Evolutionary conservation across 2,888 invertebrate genomes (phyloP).

Genomic region (Eilema caniola): DNA sequence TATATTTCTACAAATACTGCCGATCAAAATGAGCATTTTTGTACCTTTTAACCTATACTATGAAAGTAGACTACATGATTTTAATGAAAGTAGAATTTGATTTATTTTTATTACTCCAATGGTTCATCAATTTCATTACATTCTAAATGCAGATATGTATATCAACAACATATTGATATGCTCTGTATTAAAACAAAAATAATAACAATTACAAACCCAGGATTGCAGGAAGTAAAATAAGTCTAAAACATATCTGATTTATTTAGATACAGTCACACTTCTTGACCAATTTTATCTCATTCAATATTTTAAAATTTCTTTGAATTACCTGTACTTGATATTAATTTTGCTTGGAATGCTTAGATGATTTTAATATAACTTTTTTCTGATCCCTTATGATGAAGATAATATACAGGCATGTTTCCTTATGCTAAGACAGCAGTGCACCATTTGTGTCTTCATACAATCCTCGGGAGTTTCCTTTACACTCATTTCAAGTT

Average conservation of each 20-base stretch:
- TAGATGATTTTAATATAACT: not conserved
- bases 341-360: not conserved
- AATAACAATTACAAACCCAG: no score
- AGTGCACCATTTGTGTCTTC: not conserved
- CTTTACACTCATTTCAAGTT: not conserved
- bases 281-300: not conserved
- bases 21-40: no score
- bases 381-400: not conserved
- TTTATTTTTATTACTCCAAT: not conserved
- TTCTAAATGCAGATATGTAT: not conserved
- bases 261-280: not conserved
- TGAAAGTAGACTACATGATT: no score
- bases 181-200: no score
- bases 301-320: not conserved
- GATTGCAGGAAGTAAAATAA: not conserved
- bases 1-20: no score
- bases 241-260: not conserved
- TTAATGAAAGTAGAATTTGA: no score
- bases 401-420: not conserved
- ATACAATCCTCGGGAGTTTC: not conserved
- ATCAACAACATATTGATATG: no score
- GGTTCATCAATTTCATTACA: not conserved
- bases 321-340: not conserved
- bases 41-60: no score
- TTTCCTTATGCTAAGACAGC: not conserved